Evolutionary conservation across 1,140 invertebrate genomes (phyloP).

Genomic region (Drosophila navojoa): DNA sequence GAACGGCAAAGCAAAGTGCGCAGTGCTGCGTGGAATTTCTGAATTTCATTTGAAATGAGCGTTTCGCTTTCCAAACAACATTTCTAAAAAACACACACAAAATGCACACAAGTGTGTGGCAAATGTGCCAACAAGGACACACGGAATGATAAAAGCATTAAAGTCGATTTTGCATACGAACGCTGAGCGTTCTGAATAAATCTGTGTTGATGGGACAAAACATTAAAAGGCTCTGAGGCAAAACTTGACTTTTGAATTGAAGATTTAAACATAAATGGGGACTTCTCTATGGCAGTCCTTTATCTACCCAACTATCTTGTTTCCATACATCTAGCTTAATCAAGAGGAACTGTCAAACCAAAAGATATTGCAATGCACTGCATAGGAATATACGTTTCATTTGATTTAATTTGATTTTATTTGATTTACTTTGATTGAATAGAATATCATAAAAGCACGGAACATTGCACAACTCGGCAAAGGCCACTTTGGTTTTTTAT

Average conservation of each 20-base stretch:
- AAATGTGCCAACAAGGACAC: conserved; percentile 58
- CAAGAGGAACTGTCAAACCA: conserved; percentile 14
- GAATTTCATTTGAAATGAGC: conserved; percentile 38
- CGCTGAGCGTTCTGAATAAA: background rate
- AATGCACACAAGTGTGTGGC: conserved; percentile 43
- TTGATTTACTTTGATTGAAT: conserved; percentile 72
- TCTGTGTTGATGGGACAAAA: background rate
- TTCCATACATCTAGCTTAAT: no score
- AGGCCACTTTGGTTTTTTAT: conserved; percentile 60
- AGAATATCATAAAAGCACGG: conserved; percentile 65
- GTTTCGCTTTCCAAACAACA: conserved; percentile 49
- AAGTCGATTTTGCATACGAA: background rate
- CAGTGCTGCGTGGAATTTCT: conserved; percentile 57
- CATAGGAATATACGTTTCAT: conserved; percentile 37
- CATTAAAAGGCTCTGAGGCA: background rate
- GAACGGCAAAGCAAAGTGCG: conserved; percentile 60
- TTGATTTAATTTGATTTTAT: conserved; percentile 67
- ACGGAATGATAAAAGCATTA: background rate
- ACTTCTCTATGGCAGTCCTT: background rate
- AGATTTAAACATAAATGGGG: background rate
- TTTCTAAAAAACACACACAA: conserved; percentile 23
- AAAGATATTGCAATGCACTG: conserved; percentile 36
- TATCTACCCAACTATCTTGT: no score
- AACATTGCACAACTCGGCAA: conserved; percentile 20
- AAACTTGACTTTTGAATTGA: background rate